Percentiles rank a stretch among this genome's conserved stretches.
Evolutionary conservation across 2,113 vertebrate genomes (phyloP).

Genomic region (Microcebus griseorufus): DNA sequence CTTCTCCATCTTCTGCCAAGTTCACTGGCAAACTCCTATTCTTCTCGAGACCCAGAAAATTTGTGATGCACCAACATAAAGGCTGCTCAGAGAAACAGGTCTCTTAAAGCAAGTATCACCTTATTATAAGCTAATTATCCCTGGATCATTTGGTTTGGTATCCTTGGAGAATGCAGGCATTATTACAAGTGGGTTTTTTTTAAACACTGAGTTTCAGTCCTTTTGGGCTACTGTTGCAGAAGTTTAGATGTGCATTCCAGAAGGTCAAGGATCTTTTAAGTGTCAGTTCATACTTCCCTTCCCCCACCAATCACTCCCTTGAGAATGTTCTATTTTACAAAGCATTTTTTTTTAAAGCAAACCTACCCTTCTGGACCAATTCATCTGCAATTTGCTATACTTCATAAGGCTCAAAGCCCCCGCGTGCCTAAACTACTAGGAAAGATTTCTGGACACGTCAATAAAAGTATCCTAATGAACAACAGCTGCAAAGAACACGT

Average conservation of each 20-base stretch:
- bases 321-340: constrained; percentile 77
- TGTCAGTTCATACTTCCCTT: constrained; percentile 58
- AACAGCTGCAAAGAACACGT: constrained; percentile 85
- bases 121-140: constrained; percentile 37
- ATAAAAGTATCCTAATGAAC: constrained; percentile 85
- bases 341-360: constrained; percentile 28
- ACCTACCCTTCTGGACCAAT: constrained; percentile 81
- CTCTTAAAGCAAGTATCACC: not conserved
- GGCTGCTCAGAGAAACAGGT: not conserved
- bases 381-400: constrained; percentile 88
- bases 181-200: not conserved
- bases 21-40: not conserved
- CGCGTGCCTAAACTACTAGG: constrained; percentile 83
- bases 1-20: not conserved
- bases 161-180: constrained; percentile 25
- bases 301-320: constrained; percentile 61
- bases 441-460: constrained; percentile 84
- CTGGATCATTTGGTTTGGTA: not conserved
- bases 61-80: not conserved
- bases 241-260: constrained; percentile 78
- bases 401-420: constrained; percentile 82
- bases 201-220: not conserved
- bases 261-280: constrained; percentile 78
- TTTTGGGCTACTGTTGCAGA: constrained; percentile 82
- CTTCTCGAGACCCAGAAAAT: not conserved